These are phyloP conservation scores for Amphibalanus amphitrite DNA, from an alignment of 1,140 invertebrate genomes.

Conservation along the genomic window DNA sequence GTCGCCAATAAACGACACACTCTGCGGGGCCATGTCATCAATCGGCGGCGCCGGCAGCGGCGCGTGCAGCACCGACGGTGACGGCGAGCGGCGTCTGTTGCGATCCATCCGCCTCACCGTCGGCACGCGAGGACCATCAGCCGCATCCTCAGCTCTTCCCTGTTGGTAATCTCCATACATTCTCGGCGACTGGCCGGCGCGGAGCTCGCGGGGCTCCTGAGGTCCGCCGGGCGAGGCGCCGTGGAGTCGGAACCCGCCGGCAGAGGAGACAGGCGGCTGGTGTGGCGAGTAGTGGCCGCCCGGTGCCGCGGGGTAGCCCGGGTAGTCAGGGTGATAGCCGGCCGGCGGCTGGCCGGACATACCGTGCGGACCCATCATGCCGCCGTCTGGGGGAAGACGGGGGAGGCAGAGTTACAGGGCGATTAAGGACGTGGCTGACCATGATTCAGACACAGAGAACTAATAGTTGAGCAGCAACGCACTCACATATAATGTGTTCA, in stretches of 20 bases:
- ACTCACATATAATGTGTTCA: too few relatives aligned
- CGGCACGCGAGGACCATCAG: constrained; percentile 15
- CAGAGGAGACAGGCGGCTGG: not conserved
- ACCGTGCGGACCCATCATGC: not conserved
- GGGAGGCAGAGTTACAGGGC: too few relatives aligned
- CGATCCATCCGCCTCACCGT: constrained; percentile 3
- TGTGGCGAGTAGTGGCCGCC: not conserved
- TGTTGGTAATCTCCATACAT: constrained; percentile 10
- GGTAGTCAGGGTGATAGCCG: not conserved
- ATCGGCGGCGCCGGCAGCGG: constrained; percentile 43
- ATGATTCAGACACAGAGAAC: too few relatives aligned
- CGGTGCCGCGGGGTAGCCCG: not conserved
- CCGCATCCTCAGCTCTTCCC: constrained; percentile 12
- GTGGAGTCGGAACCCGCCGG: not conserved
- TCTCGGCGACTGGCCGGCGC: constrained; percentile 5
- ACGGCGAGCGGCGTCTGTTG: not conserved
- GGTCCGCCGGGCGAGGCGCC: not conserved
- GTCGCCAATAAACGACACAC: constrained; percentile 75
- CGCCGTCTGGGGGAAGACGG: not conserved
- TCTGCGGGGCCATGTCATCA: constrained; percentile 76
- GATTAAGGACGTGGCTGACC: too few relatives aligned
- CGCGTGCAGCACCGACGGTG: constrained; percentile 31
- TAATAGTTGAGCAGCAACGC: too few relatives aligned
- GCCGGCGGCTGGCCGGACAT: not conserved
- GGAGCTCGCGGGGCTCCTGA: constrained; percentile 11